Conservation (phyloP, 2,113 vertebrate species). For the Triplophysa siluroides region DNA sequence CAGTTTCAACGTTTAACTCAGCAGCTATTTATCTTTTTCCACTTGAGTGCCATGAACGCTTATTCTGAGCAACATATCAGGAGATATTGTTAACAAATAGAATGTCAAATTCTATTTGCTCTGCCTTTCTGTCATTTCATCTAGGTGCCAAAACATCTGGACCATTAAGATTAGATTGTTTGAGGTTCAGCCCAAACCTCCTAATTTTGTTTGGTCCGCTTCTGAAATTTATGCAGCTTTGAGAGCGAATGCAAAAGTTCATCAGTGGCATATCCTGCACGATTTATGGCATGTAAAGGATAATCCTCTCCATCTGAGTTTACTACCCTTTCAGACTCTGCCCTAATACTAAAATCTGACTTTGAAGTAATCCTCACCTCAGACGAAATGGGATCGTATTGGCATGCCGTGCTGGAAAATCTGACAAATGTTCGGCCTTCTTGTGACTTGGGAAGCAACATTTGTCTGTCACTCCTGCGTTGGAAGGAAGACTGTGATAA, state of each 20-base stretch:
- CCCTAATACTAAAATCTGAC: slow-evolving; percentile 28
- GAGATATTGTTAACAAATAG: slow-evolving; percentile 7
- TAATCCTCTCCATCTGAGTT: slow-evolving; percentile 24
- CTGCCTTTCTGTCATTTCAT: background rate
- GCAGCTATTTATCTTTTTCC: slow-evolving; percentile 9
- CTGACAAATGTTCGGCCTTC: slow-evolving; percentile 16
- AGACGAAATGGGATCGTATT: slow-evolving; percentile 22
- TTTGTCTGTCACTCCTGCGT: slow-evolving; percentile 15
- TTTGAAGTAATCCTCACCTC: slow-evolving; percentile 25
- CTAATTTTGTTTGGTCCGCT: slow-evolving; percentile 13
- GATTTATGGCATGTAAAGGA: slow-evolving; percentile 33
- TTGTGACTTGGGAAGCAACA: slow-evolving; percentile 9
- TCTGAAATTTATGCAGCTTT: slow-evolving; percentile 1
- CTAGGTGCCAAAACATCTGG: slow-evolving; percentile 31
- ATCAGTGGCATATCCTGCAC: slow-evolving; percentile 25
- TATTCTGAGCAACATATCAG: slow-evolving; percentile 1
- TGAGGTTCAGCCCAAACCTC: background rate
- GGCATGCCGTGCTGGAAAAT: slow-evolving; percentile 33
- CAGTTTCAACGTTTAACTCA: background rate
- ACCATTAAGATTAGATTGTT: slow-evolving; percentile 6
- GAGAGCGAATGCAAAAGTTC: background rate
- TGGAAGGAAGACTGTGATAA: slow-evolving; percentile 24
- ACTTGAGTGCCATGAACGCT: background rate
- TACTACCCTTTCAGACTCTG: slow-evolving; percentile 11
- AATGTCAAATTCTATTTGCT: slow-evolving; percentile 10